Evolutionary conservation across 2,113 vertebrate species (phyloP).

Genomic region (Corydoras maculifer): DNA sequence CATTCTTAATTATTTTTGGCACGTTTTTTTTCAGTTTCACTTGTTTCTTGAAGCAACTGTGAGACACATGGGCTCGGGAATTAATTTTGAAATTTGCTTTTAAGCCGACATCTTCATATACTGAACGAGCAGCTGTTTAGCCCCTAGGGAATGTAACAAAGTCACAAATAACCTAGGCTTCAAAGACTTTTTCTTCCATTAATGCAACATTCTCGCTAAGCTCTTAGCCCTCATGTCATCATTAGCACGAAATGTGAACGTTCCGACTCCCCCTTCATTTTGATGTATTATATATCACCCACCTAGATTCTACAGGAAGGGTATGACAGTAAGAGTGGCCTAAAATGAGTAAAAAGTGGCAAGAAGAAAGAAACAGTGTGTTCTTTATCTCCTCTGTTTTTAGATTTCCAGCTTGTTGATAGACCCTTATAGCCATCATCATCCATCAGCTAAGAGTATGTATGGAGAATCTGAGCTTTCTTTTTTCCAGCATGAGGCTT

Average conservation of each 20-base stretch:
- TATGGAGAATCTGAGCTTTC: neutral
- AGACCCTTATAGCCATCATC: slow-evolving; percentile 1
- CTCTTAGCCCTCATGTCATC: slow-evolving; percentile 48
- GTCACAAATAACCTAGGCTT: slow-evolving; percentile 9
- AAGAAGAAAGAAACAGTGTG: slow-evolving; percentile 14
- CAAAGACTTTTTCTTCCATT: slow-evolving; percentile 10
- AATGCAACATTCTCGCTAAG: neutral
- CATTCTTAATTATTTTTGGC: no score
- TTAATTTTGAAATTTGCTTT: neutral
- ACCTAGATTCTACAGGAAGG: neutral
- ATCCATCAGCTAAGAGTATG: neutral
- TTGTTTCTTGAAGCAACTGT: no score
- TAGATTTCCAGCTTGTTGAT: neutral
- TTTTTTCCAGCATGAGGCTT: slow-evolving; percentile 11
- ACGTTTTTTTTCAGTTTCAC: no score
- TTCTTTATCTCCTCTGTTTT: slow-evolving; percentile 16
- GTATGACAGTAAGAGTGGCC: neutral
- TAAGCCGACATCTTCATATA: neutral
- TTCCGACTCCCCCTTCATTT: slow-evolving; percentile 48
- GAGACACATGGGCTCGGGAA: neutral
- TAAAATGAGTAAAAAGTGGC: slow-evolving; percentile 25
- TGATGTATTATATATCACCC: slow-evolving; percentile 66
- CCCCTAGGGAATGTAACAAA: neutral
- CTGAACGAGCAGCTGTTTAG: neutral
- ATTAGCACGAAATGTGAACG: slow-evolving; percentile 51